Percentiles rank a stretch among this genome's conserved stretches.
phyloP scores from a whole-genome alignment of 1,140 invertebrate genomes.

The Drosophila sechellia region DNA sequence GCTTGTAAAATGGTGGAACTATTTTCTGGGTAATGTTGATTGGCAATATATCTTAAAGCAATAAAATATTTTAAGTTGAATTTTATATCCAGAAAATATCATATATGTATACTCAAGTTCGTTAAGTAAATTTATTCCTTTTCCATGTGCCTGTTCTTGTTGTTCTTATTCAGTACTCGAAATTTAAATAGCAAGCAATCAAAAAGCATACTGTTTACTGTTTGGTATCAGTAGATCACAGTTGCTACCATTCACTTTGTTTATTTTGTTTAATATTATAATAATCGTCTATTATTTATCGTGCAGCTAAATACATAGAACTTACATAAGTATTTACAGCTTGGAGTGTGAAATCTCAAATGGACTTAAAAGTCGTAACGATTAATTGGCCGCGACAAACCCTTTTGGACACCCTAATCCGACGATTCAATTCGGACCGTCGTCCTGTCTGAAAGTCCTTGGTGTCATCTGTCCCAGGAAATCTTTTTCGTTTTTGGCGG shows the following conservation, averaged over 20 bases:
- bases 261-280: no score
- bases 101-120: no score
- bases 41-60: background rate
- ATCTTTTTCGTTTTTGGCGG: constrained; percentile 25
- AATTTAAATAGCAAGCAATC: no score
- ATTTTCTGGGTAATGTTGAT: background rate
- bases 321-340: background rate
- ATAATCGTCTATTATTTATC: no score
- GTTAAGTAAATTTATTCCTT: no score
- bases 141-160: no score
- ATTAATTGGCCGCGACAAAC: constrained; percentile 15
- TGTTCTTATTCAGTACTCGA: no score
- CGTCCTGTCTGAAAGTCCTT: constrained; percentile 12
- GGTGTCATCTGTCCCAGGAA: constrained; percentile 31
- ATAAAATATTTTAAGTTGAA: background rate
- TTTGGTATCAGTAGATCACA: no score
- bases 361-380: constrained; percentile 3
- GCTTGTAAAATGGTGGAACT: background rate
- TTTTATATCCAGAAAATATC: background rate
- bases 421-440: constrained; percentile 6
- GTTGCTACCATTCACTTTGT: no score
- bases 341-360: background rate
- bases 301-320: no score
- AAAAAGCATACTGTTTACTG: no score
- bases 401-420: constrained; percentile 17